phyloP scores from a whole-genome alignment of 2,797 vertebrate species.

The Pipistrellus pipistrellus region DNA sequence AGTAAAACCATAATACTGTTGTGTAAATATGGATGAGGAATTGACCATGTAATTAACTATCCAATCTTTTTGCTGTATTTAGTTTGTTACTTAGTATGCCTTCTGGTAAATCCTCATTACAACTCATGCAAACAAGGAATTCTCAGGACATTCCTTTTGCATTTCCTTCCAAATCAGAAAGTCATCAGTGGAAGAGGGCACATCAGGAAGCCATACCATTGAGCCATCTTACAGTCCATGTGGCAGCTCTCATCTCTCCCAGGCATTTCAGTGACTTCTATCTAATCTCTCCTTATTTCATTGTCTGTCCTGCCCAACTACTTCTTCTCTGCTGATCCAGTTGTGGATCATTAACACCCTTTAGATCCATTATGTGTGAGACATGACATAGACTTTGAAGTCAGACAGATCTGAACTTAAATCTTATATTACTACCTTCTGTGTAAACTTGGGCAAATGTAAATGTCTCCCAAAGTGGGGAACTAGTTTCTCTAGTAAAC shows the following conservation, averaged over 20 bases:
- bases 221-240: neutral
- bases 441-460: neutral
- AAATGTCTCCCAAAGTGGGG: neutral
- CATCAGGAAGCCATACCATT: no score
- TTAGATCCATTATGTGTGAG: neutral
- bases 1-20: conserved; percentile 50
- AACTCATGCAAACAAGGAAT: neutral
- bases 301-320: neutral
- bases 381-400: neutral
- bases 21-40: conserved; percentile 71
- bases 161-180: neutral
- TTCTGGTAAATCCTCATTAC: neutral
- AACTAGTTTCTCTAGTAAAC: neutral
- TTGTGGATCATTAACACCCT: neutral
- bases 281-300: neutral
- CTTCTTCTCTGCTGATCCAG: neutral
- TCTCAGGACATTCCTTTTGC: neutral
- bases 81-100: neutral
- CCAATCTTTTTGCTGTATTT: conserved; percentile 2
- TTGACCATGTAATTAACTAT: conserved; percentile 70
- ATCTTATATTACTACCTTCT: neutral
- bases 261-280: neutral
- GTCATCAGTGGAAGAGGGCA: neutral
- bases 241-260: neutral
- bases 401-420: neutral